Conservation (phyloP, 1,140 invertebrate genomes). For the Lordiphosa clarofinis region DNA sequence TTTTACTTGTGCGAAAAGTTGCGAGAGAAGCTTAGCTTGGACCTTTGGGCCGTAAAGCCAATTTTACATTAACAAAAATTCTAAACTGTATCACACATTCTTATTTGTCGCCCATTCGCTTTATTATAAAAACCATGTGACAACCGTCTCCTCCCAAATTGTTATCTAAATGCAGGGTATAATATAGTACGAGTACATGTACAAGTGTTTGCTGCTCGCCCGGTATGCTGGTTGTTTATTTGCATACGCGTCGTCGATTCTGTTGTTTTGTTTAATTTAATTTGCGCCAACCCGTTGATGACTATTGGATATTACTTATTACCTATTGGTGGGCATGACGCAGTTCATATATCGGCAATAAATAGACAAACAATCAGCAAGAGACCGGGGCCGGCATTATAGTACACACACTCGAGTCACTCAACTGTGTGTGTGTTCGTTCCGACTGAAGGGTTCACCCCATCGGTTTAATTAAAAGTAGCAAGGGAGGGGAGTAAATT, state of each 20-base stretch:
- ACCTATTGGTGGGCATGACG: slow-evolving; percentile 36
- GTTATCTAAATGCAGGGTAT: background rate
- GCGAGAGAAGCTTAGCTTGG: too few relatives aligned
- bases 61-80: too few relatives aligned
- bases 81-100: too few relatives aligned
- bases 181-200: background rate
- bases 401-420: slow-evolving; percentile 2
- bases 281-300: slow-evolving; percentile 24
- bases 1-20: too few relatives aligned
- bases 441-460: too few relatives aligned
- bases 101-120: too few relatives aligned
- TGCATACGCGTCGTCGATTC: slow-evolving; percentile 18
- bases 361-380: slow-evolving; percentile 22
- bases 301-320: slow-evolving; percentile 1
- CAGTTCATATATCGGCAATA: slow-evolving; percentile 28
- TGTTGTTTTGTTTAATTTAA: slow-evolving; percentile 19
- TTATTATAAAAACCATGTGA: too few relatives aligned
- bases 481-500: background rate
- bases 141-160: too few relatives aligned
- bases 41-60: too few relatives aligned
- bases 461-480: slow-evolving; percentile 11
- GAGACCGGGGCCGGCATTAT: slow-evolving; percentile 14
- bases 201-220: slow-evolving; percentile 10
- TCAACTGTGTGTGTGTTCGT: too few relatives aligned
- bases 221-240: slow-evolving; percentile 22